phyloP scores from a whole-genome alignment of 2,797 vertebrate species.

The Steatocranus sp. region DNA sequence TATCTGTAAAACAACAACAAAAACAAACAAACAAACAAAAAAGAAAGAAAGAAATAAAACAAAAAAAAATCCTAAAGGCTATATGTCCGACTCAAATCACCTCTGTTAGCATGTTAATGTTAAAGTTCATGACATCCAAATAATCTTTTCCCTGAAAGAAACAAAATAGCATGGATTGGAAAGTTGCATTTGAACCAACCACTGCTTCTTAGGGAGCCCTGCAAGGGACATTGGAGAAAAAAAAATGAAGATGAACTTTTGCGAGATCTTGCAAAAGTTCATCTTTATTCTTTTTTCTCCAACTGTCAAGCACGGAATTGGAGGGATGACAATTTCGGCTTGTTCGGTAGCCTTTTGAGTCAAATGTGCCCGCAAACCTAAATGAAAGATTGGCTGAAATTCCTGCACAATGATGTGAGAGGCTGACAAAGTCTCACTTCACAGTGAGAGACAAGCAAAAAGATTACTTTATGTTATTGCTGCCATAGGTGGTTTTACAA shows the following conservation, averaged over 20 bases:
- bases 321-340: background rate
- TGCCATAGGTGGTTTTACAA: background rate
- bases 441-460: background rate
- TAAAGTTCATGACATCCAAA: background rate
- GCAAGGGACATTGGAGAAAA: background rate
- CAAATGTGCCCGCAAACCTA: background rate
- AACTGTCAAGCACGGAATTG: background rate
- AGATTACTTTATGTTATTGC: background rate
- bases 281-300: background rate
- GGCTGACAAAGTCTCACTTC: background rate
- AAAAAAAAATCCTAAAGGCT: background rate
- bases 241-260: background rate
- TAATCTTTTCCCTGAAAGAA: background rate
- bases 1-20: background rate
- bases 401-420: background rate
- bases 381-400: background rate
- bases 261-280: background rate
- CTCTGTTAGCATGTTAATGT: background rate
- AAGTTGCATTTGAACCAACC: background rate
- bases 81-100: background rate
- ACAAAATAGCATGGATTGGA: background rate
- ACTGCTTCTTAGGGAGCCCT: rapidly evolving
- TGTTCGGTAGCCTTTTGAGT: background rate
- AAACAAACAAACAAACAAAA: background rate
- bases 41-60: background rate